Conservation (phyloP, 2,888 invertebrate genomes). For the Baronia brevicornis region DNA sequence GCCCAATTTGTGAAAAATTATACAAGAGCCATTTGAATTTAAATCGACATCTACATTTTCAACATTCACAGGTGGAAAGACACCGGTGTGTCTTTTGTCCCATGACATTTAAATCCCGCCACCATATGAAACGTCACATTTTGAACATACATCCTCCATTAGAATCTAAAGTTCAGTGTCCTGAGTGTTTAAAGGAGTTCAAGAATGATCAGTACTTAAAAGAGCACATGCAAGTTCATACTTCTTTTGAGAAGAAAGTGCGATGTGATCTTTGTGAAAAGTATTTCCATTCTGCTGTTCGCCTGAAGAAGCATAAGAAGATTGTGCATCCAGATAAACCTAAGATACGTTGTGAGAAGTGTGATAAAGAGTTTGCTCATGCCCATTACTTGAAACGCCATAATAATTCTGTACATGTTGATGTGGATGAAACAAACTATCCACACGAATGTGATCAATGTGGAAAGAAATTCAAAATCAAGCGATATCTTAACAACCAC, state of each 20-base stretch:
- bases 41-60: conserved; percentile 54
- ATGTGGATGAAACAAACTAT: conserved; percentile 52
- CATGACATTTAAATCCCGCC: conserved; percentile 62
- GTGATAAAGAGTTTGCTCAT: conserved; percentile 63
- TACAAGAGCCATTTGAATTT: conserved; percentile 58
- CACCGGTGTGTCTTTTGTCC: conserved; percentile 64
- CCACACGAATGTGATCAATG: conserved; percentile 59
- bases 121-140: conserved; percentile 66
- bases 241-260: conserved; percentile 54
- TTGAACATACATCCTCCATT: conserved; percentile 63
- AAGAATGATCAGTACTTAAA: conserved; percentile 66
- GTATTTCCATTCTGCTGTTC: conserved; percentile 55
- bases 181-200: conserved; percentile 62
- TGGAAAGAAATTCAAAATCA: conserved; percentile 63
- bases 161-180: conserved; percentile 62
- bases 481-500: conserved; percentile 58
- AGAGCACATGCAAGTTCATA: conserved; percentile 66
- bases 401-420: conserved; percentile 56
- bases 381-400: conserved; percentile 57
- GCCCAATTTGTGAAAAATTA: conserved; percentile 52
- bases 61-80: conserved; percentile 52
- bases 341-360: conserved; percentile 57
- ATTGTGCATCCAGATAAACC: conserved; percentile 63
- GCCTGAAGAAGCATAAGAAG: conserved; percentile 63
- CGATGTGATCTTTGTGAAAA: conserved; percentile 65